Evolutionary conservation across 2,797 vertebrate genomes (phyloP).

Genomic region (Vipera ursinii): DNA sequence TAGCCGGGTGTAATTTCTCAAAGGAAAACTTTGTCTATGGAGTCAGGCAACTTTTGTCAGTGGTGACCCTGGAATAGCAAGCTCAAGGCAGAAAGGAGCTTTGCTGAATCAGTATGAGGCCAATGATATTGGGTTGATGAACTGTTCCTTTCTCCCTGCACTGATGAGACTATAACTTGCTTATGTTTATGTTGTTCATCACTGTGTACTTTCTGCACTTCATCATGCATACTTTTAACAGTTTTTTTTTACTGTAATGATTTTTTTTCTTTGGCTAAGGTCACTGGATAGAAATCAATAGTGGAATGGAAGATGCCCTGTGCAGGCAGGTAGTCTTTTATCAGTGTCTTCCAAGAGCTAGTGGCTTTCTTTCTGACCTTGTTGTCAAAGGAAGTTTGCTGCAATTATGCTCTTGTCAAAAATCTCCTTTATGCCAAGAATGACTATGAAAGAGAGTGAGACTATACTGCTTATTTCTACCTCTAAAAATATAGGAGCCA

Average conservation of each 20-base stretch:
- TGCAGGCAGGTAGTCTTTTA: background rate
- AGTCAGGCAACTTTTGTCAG: background rate
- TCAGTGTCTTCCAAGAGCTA: background rate
- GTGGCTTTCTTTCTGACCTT: background rate
- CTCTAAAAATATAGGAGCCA: background rate
- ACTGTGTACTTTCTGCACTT: background rate
- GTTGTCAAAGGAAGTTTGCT: background rate
- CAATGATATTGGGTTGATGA: background rate
- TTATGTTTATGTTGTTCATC: background rate
- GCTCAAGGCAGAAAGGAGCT: background rate
- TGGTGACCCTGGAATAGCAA: background rate
- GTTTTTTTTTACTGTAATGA: background rate
- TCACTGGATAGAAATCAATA: background rate
- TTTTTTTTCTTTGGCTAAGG: background rate
- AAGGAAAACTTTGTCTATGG: background rate
- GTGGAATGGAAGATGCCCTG: background rate
- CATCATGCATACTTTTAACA: background rate
- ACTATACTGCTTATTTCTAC: background rate
- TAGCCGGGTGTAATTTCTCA: background rate
- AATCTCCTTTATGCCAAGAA: background rate
- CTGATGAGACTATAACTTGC: background rate
- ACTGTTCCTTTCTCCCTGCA: background rate
- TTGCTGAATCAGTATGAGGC: background rate
- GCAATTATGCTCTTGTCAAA: background rate
- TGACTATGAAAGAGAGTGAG: background rate